phyloP scores from a whole-genome alignment of 1,140 invertebrate species.

The Solenopsis fugax region DNA sequence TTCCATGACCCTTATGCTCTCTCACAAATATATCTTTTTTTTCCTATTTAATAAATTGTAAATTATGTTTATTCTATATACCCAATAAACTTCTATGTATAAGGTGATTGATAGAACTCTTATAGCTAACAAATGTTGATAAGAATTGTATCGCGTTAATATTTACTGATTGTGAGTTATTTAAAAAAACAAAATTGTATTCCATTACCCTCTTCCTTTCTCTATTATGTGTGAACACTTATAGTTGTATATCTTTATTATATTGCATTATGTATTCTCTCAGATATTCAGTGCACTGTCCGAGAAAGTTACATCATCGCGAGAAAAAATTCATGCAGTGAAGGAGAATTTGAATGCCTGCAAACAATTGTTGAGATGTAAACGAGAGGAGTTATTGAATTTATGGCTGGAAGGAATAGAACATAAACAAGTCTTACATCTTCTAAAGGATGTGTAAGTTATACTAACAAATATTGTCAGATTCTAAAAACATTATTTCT shows the following conservation, averaged over 20 bases:
- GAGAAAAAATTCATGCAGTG: slow-evolving; percentile 93
- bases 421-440: slow-evolving; percentile 95
- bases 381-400: slow-evolving; percentile 96
- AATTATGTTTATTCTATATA: too few species aligned
- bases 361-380: slow-evolving; percentile 95
- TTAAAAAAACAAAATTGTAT: too few species aligned
- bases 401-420: slow-evolving; percentile 97
- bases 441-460: slow-evolving; percentile 95
- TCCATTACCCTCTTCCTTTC: too few species aligned
- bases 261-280: slow-evolving; percentile 58
- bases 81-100: too few species aligned
- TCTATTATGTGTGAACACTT: too few species aligned
- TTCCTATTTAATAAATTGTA: too few species aligned
- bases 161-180: too few species aligned
- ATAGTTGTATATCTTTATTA: neutral
- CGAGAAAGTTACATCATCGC: slow-evolving; percentile 91
- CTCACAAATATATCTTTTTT: too few species aligned
- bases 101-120: too few species aligned
- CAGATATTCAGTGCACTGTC: slow-evolving; percentile 94
- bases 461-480: neutral
- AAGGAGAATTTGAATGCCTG: slow-evolving; percentile 96
- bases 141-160: too few species aligned
- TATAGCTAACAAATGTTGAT: too few species aligned
- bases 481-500: slow-evolving; percentile 50
- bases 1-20: too few species aligned